phyloP scores from a whole-genome alignment of 2,113 vertebrate species.

The Colaptes auratus region DNA sequence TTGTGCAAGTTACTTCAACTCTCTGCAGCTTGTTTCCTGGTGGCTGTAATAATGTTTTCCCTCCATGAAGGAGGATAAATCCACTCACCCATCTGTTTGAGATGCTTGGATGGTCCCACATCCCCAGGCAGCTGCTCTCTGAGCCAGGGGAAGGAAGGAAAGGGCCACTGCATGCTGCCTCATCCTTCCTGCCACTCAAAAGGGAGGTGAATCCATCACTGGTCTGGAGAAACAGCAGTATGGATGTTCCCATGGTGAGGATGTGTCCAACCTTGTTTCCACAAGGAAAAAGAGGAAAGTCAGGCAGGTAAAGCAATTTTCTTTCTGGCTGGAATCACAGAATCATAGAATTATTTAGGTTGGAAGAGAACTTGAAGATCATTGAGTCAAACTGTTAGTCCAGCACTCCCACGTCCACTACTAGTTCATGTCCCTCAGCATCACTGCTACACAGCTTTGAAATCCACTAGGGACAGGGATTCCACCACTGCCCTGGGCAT shows the following conservation, averaged over 20 bases:
- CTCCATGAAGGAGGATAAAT: not conserved
- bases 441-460: too few relatives aligned
- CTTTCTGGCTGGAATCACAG: not conserved
- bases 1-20: not conserved
- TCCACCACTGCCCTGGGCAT: too few relatives aligned
- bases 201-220: not conserved
- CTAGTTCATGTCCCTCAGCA: too few relatives aligned
- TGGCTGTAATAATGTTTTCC: not conserved
- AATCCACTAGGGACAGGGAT: too few relatives aligned
- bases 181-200: not conserved
- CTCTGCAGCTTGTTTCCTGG: not conserved
- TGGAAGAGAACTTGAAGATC: too few relatives aligned
- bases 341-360: too few relatives aligned
- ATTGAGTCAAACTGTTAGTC: too few relatives aligned
- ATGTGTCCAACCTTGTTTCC: not conserved
- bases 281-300: not conserved
- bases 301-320: not conserved
- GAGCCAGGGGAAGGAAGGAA: not conserved
- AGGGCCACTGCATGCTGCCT: fast-evolving
- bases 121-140: not conserved
- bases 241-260: not conserved
- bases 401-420: too few relatives aligned
- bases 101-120: not conserved
- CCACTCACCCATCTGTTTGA: not conserved
- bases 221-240: not conserved